Base-by-base conservation (phyloP, 2,113 vertebrate genomes). In the Dromas ardeola region DNA sequence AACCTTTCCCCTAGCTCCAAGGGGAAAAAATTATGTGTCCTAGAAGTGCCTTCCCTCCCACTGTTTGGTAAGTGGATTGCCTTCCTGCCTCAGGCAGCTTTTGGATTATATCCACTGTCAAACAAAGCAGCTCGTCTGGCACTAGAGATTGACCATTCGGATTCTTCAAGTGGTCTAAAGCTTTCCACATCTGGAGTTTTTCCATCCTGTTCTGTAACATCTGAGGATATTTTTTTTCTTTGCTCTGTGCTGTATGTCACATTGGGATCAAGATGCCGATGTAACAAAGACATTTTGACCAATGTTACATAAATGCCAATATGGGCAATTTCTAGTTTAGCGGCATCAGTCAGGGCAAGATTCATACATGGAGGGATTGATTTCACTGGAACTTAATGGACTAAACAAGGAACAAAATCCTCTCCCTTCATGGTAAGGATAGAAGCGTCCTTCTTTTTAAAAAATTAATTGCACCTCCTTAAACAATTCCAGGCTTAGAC, bases 11-110 rank as follows among this genome's bases (percentile, higher is more conserved):
- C 15, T 55, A 76, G 61, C 70, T 94, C 71, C 71, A 78, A 82
- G n/a, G 50, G 58, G 56, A 80, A 17, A 88, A 77, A 50, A 69
- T 15, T 77, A 20, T 2, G 11, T 86, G 81, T 92, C 65, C 40
- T 81, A 55, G 67, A 93, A 93, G 93, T 67, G 76, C 32, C 45
- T 90, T 90, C 91, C n/a, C 47, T 90, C 87, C 86, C 26, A 11
- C 49, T 86, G 62, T n/a, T 59, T 80, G 49, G 72, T 82, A 90
- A 97, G 59, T 69, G 49, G 56, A 90, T 73, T 90, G 40, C 29
- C 42, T 93, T 97, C 80, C 81, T 93, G 90, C 83, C 81, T 91
- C 74, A 83, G 88, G 86, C 63, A 92, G 55, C 34, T 94, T 93
- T 95, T 82, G 53, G 79, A 90, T 95, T 83, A 76, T 10, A 83